These are phyloP conservation scores for Frieseomelitta varia DNA, from an alignment of 1,140 invertebrate species.

Conservation along the genomic window DNA sequence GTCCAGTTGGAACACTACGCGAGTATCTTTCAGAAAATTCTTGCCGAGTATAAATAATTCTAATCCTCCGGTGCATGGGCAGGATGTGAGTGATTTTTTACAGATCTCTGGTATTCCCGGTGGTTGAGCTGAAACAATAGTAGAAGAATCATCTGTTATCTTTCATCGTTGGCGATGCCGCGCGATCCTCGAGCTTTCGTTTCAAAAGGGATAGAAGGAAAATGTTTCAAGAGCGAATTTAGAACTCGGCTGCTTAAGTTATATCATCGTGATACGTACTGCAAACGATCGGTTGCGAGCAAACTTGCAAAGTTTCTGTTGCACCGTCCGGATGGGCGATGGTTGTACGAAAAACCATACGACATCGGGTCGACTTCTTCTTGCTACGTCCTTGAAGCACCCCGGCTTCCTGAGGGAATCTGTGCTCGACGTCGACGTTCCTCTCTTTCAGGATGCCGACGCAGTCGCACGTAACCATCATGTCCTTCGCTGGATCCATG, in stretches of 20 bases:
- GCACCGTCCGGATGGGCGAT: conserved; percentile 89
- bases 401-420: conserved; percentile 89
- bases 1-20: conserved; percentile 91
- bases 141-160: neutral
- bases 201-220: too few species aligned
- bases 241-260: neutral
- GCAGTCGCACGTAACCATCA: conserved; percentile 94
- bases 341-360: conserved; percentile 96
- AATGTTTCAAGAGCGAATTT: too few species aligned
- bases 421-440: conserved; percentile 97
- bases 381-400: conserved; percentile 87
- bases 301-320: conserved; percentile 93
- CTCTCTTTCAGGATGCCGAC: conserved; percentile 95
- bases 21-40: conserved; percentile 97
- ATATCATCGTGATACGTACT: conserved; percentile 86
- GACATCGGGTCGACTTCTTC: conserved; percentile 96
- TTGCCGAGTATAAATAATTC: conserved; percentile 98
- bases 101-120: conserved; percentile 97
- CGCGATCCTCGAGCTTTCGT: too few species aligned
- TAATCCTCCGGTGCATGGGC: conserved; percentile 90
- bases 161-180: too few species aligned
- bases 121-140: conserved; percentile 91
- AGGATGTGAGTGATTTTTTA: conserved; percentile 93
- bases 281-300: conserved; percentile 96
- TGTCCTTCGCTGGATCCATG: conserved; percentile 93